Evolutionary conservation across 2,888 invertebrate genomes (phyloP).

Genomic region (Heteropelma amictum): DNA sequence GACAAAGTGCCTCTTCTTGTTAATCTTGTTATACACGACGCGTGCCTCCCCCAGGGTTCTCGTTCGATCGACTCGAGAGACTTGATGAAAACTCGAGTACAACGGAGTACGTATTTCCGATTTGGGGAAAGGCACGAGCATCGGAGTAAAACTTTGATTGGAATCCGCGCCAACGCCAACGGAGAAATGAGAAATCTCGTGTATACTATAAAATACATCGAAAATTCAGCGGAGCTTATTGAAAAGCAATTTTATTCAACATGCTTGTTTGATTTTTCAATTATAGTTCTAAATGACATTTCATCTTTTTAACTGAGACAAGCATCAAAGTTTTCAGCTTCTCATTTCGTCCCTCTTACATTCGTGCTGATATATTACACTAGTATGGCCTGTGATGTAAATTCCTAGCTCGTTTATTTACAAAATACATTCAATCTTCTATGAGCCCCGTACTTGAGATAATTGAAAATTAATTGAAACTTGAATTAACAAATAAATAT

Average conservation of each 20-base stretch:
- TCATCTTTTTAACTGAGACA: too few species aligned
- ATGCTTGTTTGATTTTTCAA: background rate
- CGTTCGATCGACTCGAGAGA: slow-evolving; percentile 16
- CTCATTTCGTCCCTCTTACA: too few species aligned
- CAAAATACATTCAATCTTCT: too few species aligned
- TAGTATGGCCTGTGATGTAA: too few species aligned
- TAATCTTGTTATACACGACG: slow-evolving; percentile 43
- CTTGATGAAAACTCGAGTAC: slow-evolving; percentile 14
- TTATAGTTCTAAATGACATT: too few species aligned
- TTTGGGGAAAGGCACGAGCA: background rate
- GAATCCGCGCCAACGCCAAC: too few species aligned
- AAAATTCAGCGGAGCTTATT: background rate
- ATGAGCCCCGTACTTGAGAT: too few species aligned
- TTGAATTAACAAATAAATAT: too few species aligned
- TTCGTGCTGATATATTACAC: too few species aligned
- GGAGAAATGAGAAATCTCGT: background rate
- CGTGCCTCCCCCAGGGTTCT: slow-evolving; percentile 8
- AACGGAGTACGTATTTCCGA: slow-evolving; percentile 1
- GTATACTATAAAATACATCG: background rate
- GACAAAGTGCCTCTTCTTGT: slow-evolving; percentile 37
- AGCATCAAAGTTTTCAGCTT: too few species aligned
- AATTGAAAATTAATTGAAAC: too few species aligned
- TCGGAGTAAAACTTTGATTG: slow-evolving; percentile 17
- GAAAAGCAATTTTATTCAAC: background rate
- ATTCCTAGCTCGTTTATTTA: too few species aligned